Percentiles rank a stretch among this genome's conserved stretches.
These are phyloP conservation scores for Myotis daubentonii DNA, from an alignment of 2,797 vertebrate genomes.

Conservation along the genomic window DNA sequence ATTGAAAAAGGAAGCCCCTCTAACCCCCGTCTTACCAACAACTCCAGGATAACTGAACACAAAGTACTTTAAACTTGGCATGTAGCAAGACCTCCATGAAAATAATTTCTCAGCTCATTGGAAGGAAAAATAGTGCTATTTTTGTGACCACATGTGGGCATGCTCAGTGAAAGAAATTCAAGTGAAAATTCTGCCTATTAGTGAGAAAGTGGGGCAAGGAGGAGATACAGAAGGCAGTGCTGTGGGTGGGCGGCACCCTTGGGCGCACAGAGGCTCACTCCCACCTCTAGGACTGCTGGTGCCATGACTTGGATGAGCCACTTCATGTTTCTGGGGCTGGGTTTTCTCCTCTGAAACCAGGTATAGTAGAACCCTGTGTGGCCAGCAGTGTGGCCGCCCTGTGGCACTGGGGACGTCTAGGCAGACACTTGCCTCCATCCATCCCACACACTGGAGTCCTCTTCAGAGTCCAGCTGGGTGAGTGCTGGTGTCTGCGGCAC, in stretches of 20 bases:
- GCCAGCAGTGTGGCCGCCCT: neutral
- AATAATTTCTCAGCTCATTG: conserved; percentile 53
- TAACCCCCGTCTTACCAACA: neutral
- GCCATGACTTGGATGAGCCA: neutral
- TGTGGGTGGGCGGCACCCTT: neutral
- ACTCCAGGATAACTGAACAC: conserved; percentile 37
- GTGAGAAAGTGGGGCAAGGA: neutral
- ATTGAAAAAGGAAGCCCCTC: conserved; percentile 30
- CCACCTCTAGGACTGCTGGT: neutral
- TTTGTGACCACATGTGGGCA: conserved; percentile 43
- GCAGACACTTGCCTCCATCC: neutral
- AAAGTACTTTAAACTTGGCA: conserved; percentile 50
- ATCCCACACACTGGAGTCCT: neutral
- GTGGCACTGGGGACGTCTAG: neutral
- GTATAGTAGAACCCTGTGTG: accelerated
- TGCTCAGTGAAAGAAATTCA: neutral
- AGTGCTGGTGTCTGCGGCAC: neutral
- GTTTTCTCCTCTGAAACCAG: neutral
- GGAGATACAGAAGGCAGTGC: neutral
- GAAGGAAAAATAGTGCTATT: conserved; percentile 61
- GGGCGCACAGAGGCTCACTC: neutral
- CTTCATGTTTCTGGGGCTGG: neutral
- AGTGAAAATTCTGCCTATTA: conserved; percentile 36
- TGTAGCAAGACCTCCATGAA: conserved; percentile 38
- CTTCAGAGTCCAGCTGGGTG: neutral